Base-by-base conservation (phyloP, 2,888 invertebrate genomes). In the Drosophila picticornis region DNA sequence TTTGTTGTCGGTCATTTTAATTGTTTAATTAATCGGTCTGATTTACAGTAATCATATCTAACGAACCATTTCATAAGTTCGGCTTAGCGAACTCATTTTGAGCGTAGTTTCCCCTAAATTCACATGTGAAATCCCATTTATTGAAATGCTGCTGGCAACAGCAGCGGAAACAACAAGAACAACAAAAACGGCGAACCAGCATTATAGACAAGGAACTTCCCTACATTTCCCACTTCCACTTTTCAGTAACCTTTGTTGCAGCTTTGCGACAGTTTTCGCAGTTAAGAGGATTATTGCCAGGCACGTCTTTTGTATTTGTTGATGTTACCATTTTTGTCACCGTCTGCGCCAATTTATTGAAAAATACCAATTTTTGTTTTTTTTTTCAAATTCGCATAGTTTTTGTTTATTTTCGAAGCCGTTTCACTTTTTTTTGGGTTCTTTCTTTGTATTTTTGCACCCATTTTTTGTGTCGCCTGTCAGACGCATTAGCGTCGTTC, bases 191-290 rank as follows among this genome's bases (percentile, higher is more conserved):
- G 46, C 36, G 38, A 50, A 55, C 52, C 48, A 31, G 55, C 73
- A 58, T 48, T 61, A 38, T 64, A 69, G 61, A 61, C 52, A 70
- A 63, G 59, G 46, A 63, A 69, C 52, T 62, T 75, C 61, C 65
- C 76, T 53, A 56, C 36, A 5, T 7, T 29, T 29, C 7, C 19
- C 27, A 19, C 34, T 40, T 55, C 22, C 68, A 51, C 55, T 58
- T 46, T 67, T 32, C 27, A 40, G 22, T 46, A 32, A 48, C 56
- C 66, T 72, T 82, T 90, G 90, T 88, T 74, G 58, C 64, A 72
- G 29, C 75, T 88, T 72, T 75, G 84, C 84, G 90, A 89, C 84
- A 89, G 83, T 90, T 90, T 74, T 77, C 65, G 84, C 85, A 90
- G 90, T 80, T 85, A 85, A 85, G 85, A 85, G 85, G 85, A 85